Base-by-base conservation (phyloP, 2,113 vertebrate genomes). In the Limnothrissa miodon region DNA sequence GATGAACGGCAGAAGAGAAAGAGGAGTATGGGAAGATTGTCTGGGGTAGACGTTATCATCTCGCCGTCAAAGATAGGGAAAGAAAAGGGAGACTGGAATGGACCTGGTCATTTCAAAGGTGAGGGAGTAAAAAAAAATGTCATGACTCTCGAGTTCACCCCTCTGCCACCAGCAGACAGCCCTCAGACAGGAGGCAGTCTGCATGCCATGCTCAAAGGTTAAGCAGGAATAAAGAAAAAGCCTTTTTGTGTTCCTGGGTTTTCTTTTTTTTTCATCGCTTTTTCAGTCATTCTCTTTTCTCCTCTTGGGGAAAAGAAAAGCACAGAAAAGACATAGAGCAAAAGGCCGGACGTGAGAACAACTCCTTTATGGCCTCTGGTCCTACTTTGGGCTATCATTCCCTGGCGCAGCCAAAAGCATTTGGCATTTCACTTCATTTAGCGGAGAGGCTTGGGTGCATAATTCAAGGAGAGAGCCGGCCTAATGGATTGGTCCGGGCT, bases 41-140 rank as follows among this genome's bases (percentile, higher is more conserved):
- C 15, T 74, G 33, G 36, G 66, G 66, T 36, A 74, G 66, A 29
- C 66, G 36, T 36, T 74, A 74, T 74, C 66, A 74, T 74, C 66
- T 36, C 66, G 17, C n/a, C 25, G 36, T 33, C 25, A 33, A 33
- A 15, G 66, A 5, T 0, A 33, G 66, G 66, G 66, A 33, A 33
- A 4, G 25, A n/a, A 33, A 15, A 33, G 33, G 66, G 66, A 33
- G 66, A 33, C 10, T 39, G 33, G 25, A 17, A 10, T 36, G 29
- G 25, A 17, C 33, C 0, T 74, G 66, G 29, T 56, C 66, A 33
- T 29, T 74, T 74, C 66, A 74, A 74, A 33, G 66, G 66, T 33
- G 13, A 33, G 29, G 4, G 66, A 74, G 66, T 74, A 33, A 74
- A 74, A 33, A 74, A 74, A 33, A 74, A 70, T 29, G 33, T 33